Percentiles rank a stretch among this genome's conserved stretches.
Conservation (phyloP, 2,888 invertebrate species). For the Cephus pulcher region DNA sequence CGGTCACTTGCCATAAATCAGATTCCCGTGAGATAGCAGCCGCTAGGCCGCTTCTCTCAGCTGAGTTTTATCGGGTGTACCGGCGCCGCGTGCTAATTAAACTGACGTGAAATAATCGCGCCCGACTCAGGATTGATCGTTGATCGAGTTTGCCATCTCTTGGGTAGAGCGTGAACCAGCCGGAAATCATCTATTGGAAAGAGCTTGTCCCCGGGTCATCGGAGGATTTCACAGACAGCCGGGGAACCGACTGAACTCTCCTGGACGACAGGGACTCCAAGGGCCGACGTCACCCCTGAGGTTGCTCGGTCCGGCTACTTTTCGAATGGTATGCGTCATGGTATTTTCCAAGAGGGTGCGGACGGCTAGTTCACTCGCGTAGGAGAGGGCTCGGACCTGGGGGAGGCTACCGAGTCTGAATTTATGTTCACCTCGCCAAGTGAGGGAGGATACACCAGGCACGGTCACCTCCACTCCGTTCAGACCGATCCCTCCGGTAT, state of each 20-base stretch:
- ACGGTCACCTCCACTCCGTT: not conserved
- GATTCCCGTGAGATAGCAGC: constrained; percentile 64
- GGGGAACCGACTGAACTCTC: not conserved
- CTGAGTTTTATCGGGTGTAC: constrained; percentile 62
- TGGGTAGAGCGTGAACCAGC: not conserved
- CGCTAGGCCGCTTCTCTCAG: constrained; percentile 57
- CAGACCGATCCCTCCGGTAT: not conserved
- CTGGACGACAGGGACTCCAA: not conserved
- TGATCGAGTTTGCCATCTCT: constrained; percentile 49
- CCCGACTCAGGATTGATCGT: constrained; percentile 63
- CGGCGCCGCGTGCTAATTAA: constrained; percentile 65
- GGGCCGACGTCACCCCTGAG: not conserved
- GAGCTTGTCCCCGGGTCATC: not conserved
- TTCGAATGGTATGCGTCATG: not conserved
- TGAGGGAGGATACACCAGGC: constrained; percentile 26
- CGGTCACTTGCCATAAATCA: constrained; percentile 63
- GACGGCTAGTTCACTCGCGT: constrained; percentile 2
- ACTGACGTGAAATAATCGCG: constrained; percentile 66
- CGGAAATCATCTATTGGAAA: not conserved
- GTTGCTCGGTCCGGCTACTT: not conserved
- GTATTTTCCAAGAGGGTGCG: constrained; percentile 18
- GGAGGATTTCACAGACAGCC: not conserved
- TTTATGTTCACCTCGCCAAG: constrained; percentile 36
- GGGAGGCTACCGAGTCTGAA: constrained; percentile 34
- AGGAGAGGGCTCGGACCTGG: not conserved